Base-by-base conservation (phyloP, 1,140 invertebrate species). In the Brachionus rotundiformis region DNA sequence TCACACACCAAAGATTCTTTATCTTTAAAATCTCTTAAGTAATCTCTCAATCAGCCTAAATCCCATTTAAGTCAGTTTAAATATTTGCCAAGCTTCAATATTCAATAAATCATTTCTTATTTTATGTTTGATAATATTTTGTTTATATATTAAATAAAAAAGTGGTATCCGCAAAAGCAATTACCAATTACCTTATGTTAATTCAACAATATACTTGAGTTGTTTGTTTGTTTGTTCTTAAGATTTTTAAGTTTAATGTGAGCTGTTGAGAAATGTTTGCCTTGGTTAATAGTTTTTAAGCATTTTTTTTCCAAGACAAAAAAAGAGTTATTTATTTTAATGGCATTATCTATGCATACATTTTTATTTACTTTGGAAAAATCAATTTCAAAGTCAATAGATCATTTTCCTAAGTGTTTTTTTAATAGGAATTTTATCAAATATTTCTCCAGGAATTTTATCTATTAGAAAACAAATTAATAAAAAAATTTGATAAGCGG, bases 61-160 rank as follows among this genome's bases (percentile, higher is more conserved):
- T 54, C 47, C 8, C 4, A 54, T 54, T 54, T 54, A 25, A 25
- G 16, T 23, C 19, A 16, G n/a, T 54, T 54, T 19, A 16, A 25
- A 54, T 54, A 19, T 54, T 54, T 39, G 7, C 19, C 47, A 8
- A 8, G 23, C 16, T 25, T 54, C 23, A 19, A 19, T 54, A 19
- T 54, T 54, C 47, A 7, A 54, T 54, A 25, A 54, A 25, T 54
- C 47, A 54, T 54, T 54, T 19, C 19, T 54, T 16, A 25, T 54
- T 54, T 54, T 54, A 54, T 54, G 23, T 54, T 54, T 54, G 47
- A 54, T 54, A 54, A 54, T 19, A 54, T 54, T 54, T 54, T 54
- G 47, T 54, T 54, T 54, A 19, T 54, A 54, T 19, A n/a, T n/a
- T n/a, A n/a, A n/a, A 16, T 19, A 54, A 23, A 54, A 54, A 54